A percentile compares a stretch with the other conserved stretches of the same genome.
phyloP scores from a whole-genome alignment of 2,888 invertebrate genomes.

The Criorhina ranunculi region DNA sequence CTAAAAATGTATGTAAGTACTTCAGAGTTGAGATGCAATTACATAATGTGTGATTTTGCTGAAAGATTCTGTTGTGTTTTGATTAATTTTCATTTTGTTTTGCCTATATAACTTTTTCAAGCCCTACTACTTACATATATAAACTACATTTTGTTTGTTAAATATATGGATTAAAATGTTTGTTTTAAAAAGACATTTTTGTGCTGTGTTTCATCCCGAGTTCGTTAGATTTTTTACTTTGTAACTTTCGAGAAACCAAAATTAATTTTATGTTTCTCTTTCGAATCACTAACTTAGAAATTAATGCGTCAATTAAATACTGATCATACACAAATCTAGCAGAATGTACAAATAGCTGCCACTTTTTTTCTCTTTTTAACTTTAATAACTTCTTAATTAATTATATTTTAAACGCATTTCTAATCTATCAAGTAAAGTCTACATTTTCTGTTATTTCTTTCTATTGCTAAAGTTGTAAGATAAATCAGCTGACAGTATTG shows the following conservation, averaged over 20 bases:
- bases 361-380: slow-evolving; percentile 27
- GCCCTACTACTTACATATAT: slow-evolving; percentile 59
- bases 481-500: slow-evolving; percentile 15
- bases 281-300: slow-evolving; percentile 7
- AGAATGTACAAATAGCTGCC: slow-evolving; percentile 66
- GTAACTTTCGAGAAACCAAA: slow-evolving; percentile 68
- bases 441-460: slow-evolving; percentile 42
- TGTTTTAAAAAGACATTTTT: slow-evolving; percentile 53
- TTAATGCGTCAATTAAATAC: slow-evolving; percentile 26
- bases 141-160: slow-evolving; percentile 49
- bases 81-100: slow-evolving; percentile 46
- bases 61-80: slow-evolving; percentile 35
- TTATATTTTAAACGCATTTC: slow-evolving; percentile 36
- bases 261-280: slow-evolving; percentile 18
- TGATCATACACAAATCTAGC: slow-evolving; percentile 32
- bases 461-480: slow-evolving; percentile 54
- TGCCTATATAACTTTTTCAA: slow-evolving; percentile 31
- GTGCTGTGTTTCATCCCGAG: slow-evolving; percentile 75
- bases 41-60: slow-evolving; percentile 36
- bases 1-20: slow-evolving; percentile 41
- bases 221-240: slow-evolving; percentile 50
- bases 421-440: slow-evolving; percentile 52
- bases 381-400: slow-evolving; percentile 25
- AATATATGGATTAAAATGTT: slow-evolving; percentile 53
- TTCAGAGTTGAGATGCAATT: slow-evolving; percentile 32